phyloP scores from a whole-genome alignment of 2,888 invertebrate species.

The Parasteatoda lunata region DNA sequence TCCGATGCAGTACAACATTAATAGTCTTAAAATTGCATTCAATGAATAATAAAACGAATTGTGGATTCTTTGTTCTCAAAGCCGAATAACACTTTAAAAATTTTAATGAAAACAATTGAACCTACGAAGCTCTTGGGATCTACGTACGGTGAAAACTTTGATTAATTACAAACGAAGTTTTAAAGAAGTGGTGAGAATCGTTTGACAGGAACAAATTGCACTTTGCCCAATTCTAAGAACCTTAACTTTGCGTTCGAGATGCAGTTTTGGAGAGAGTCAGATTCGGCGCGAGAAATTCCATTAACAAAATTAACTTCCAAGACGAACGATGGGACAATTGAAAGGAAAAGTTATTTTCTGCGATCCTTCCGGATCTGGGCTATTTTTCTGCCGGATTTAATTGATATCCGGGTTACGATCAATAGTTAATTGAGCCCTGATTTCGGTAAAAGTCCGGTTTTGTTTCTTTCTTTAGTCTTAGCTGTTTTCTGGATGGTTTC shows the following conservation, averaged over 20 bases:
- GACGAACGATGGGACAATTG: constrained; percentile 44
- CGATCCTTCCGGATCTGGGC: constrained; percentile 30
- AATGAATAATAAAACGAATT: too few species aligned
- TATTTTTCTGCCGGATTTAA: constrained; percentile 52
- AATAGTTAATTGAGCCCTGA: constrained; percentile 53
- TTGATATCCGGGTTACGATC: constrained; percentile 50
- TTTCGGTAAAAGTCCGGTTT: constrained; percentile 36
- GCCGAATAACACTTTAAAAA: constrained; percentile 4
- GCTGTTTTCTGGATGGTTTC: constrained; percentile 25
- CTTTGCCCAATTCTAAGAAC: constrained; percentile 27
- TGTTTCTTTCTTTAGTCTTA: constrained; percentile 14
- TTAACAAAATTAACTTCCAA: constrained; percentile 59
- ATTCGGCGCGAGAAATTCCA: constrained; percentile 51
- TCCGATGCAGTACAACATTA: too few species aligned
- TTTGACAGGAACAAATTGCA: constrained; percentile 47
- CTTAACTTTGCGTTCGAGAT: constrained; percentile 7
- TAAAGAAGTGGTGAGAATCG: constrained; percentile 42
- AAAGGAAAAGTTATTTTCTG: constrained; percentile 54
- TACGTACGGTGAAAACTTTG: constrained; percentile 21
- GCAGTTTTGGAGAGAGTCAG: constrained; percentile 7
- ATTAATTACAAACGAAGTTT: constrained; percentile 48
- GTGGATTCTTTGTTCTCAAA: not conserved
- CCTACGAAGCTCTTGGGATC: constrained; percentile 9
- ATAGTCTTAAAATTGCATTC: too few species aligned
- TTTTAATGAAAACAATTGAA: constrained; percentile 51